Conservation (phyloP, 2,888 invertebrate genomes). For the Diarsia dahlii region DNA sequence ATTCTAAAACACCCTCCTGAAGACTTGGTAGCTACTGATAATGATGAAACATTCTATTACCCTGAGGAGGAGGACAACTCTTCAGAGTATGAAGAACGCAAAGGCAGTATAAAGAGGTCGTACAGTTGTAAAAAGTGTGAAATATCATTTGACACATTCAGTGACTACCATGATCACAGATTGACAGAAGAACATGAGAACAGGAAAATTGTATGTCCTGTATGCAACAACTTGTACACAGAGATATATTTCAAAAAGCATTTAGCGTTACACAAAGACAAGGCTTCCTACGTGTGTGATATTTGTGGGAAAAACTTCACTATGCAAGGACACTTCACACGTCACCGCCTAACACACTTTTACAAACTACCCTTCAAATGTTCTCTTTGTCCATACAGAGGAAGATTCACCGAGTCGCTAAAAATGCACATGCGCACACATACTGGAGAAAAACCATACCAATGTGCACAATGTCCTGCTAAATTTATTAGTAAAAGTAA, state of each 20-base stretch:
- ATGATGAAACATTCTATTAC: constrained; percentile 55
- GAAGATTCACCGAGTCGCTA: constrained; percentile 82
- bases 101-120: constrained; percentile 53
- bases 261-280: constrained; percentile 75
- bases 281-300: constrained; percentile 81
- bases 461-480: constrained; percentile 82
- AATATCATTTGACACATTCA: constrained; percentile 75
- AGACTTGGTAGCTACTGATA: constrained; percentile 44
- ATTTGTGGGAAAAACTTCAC: constrained; percentile 84
- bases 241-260: constrained; percentile 81
- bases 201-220: constrained; percentile 75
- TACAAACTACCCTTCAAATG: constrained; percentile 83
- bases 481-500: constrained; percentile 85
- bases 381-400: constrained; percentile 83
- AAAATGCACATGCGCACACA: constrained; percentile 87
- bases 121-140: constrained; percentile 80
- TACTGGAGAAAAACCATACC: constrained; percentile 86
- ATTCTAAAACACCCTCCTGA: constrained; percentile 70
- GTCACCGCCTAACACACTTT: constrained; percentile 84
- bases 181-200: constrained; percentile 81
- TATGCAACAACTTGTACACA: constrained; percentile 81
- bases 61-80: constrained; percentile 50
- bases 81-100: constrained; percentile 56
- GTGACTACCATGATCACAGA: constrained; percentile 80
- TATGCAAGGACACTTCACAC: constrained; percentile 76